These are phyloP conservation scores for Ifrita kowaldi DNA, from an alignment of 2,113 vertebrate species.

Conservation along the genomic window DNA sequence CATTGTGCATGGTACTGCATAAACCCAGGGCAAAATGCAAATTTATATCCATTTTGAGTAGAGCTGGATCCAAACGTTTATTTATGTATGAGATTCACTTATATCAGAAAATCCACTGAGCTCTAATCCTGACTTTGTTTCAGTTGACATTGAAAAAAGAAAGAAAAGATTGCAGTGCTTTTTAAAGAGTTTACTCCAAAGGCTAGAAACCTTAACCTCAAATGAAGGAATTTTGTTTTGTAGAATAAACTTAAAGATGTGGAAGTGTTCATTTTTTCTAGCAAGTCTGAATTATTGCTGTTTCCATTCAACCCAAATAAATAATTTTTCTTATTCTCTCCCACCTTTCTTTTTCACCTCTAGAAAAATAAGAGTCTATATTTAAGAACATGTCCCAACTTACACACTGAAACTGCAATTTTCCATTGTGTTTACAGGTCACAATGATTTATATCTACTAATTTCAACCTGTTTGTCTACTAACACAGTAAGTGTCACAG, in stretches of 20 bases:
- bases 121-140: background rate
- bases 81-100: background rate
- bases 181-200: background rate
- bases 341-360: background rate
- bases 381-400: background rate
- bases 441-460: background rate
- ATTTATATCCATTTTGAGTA: background rate
- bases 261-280: background rate
- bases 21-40: background rate
- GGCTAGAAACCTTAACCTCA: background rate
- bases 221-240: background rate
- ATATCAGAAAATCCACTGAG: background rate
- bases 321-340: background rate
- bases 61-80: background rate
- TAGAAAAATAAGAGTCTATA: background rate
- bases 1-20: background rate
- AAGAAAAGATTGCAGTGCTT: background rate
- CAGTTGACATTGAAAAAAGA: background rate
- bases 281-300: background rate
- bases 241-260: background rate
- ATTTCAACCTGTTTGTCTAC: background rate
- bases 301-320: background rate
- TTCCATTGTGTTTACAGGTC: background rate
- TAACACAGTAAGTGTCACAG: background rate
- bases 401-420: background rate